phyloP scores from a whole-genome alignment of 2,888 invertebrate species.

The Lucinisca nassula region DNA sequence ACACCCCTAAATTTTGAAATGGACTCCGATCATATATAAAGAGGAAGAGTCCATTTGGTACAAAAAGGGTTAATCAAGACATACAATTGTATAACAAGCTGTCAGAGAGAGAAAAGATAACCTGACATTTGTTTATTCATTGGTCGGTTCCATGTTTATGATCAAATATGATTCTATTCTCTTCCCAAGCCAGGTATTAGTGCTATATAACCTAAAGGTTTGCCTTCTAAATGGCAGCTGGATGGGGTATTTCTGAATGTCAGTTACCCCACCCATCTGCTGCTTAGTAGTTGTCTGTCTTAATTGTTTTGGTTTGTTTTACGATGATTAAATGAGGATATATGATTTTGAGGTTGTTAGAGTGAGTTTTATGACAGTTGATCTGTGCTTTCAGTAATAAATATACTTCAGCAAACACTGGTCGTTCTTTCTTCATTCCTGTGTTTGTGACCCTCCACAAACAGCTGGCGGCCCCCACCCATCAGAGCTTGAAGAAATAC shows the following conservation, averaged over 20 bases:
- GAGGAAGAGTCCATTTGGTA: no score
- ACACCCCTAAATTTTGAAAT: background rate
- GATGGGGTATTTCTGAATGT: background rate
- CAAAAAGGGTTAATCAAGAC: no score
- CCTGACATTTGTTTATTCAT: no score
- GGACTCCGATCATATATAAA: no score
- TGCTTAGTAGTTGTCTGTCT: background rate
- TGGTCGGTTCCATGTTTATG: no score
- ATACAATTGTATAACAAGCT: background rate
- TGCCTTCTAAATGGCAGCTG: background rate
- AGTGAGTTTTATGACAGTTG: background rate
- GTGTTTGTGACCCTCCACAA: no score
- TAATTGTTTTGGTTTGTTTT: background rate
- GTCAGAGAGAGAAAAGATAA: no score
- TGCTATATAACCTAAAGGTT: conserved; percentile 49
- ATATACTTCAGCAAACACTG: background rate
- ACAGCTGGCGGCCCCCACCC: no score
- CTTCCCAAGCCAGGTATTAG: conserved; percentile 66
- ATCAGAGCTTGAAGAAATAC: no score
- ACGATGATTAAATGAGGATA: background rate
- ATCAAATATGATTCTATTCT: background rate
- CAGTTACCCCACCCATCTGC: background rate
- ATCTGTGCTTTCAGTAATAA: background rate
- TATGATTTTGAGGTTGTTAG: background rate
- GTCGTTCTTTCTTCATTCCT: background rate